Conservation (phyloP, 2,888 invertebrate species). For the Phyllotreta striolata region DNA sequence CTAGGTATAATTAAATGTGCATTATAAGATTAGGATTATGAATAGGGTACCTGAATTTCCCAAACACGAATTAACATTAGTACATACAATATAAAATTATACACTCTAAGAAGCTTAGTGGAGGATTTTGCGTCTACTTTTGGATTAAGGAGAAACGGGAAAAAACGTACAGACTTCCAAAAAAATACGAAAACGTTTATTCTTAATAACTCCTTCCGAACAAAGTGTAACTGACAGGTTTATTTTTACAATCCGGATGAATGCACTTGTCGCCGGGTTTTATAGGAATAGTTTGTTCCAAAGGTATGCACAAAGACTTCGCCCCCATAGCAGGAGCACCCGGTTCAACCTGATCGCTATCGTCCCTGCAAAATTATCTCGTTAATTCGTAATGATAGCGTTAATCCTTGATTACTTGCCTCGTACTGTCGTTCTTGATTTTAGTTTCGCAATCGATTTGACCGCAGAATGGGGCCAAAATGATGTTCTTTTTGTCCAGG, state of each 20-base stretch:
- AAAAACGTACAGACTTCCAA: constrained; percentile 12
- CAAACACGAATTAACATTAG: not conserved
- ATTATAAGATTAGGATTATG: too few relatives aligned
- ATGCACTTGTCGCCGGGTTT: constrained; percentile 78
- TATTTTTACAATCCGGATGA: constrained; percentile 81
- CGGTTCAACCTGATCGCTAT: constrained; percentile 70
- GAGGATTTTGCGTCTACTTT: too few relatives aligned
- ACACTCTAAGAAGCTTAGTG: not conserved
- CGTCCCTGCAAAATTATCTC: constrained; percentile 65
- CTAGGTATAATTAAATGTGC: too few relatives aligned
- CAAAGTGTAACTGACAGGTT: constrained; percentile 85
- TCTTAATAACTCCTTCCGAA: constrained; percentile 94
- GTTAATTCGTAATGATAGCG: not conserved
- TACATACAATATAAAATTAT: constrained; percentile 4
- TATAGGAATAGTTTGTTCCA: constrained; percentile 80
- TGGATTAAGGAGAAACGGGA: constrained; percentile 25
- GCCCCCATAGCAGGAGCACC: constrained; percentile 98
- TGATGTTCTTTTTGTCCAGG: constrained; percentile 87
- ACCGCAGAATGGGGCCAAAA: constrained; percentile 97
- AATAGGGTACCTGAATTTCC: too few relatives aligned
- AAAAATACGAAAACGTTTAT: constrained; percentile 17
- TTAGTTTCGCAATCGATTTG: constrained; percentile 87
- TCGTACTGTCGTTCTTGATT: constrained; percentile 94
- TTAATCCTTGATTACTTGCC: constrained; percentile 63
- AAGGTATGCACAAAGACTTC: constrained; percentile 97